Conservation (phyloP, 2,888 invertebrate genomes). For the Hypolimnas misippus region DNA sequence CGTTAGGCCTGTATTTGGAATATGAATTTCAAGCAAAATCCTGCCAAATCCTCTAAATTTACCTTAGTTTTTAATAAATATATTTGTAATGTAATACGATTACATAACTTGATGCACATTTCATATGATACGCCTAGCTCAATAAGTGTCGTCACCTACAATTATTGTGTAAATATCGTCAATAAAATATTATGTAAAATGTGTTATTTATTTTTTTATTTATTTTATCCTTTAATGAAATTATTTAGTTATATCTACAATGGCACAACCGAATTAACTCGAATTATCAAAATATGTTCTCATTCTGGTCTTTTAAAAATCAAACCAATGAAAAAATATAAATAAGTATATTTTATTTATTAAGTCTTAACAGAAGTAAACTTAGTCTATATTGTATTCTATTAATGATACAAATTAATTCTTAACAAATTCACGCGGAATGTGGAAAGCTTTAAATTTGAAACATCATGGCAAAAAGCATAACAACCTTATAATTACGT, state of each 20-base stretch:
- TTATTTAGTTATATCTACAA: not conserved
- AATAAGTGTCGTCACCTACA: constrained; percentile 83
- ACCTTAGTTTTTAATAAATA: constrained; percentile 51
- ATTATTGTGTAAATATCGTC: constrained; percentile 82
- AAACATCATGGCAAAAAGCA: too few species aligned
- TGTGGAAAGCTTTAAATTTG: constrained; percentile 2
- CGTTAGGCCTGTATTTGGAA: constrained; percentile 61
- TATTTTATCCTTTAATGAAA: not conserved
- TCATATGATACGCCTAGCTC: constrained; percentile 81
- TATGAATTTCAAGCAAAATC: constrained; percentile 77
- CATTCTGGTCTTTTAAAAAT: too few species aligned
- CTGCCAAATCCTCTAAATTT: constrained; percentile 71
- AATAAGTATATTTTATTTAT: not conserved
- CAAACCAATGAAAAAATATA: not conserved
- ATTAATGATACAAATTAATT: not conserved
- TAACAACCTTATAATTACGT: too few species aligned
- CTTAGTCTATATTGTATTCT: not conserved
- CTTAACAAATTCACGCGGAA: constrained; percentile 13
- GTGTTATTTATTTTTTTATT: constrained; percentile 66
- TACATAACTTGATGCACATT: constrained; percentile 80
- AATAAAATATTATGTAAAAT: constrained; percentile 82
- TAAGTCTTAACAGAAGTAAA: not conserved
- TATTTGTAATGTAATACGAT: constrained; percentile 77
- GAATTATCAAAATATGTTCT: too few species aligned
- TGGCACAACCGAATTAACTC: not conserved